Conservation (phyloP, 2,797 vertebrate species). For the Brachyalestes nurse region DNA sequence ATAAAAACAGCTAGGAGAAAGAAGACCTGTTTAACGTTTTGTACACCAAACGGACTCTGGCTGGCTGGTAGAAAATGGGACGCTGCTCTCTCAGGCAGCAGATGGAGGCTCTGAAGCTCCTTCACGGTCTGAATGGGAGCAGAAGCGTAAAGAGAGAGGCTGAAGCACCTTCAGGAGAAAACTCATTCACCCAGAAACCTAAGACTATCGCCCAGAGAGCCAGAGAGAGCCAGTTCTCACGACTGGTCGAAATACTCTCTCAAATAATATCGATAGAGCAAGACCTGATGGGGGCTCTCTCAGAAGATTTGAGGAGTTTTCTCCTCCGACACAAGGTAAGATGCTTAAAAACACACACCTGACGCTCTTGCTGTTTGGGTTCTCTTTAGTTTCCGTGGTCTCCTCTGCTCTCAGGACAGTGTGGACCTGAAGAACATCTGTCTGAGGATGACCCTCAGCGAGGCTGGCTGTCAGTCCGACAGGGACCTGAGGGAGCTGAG, state of each 20-base stretch:
- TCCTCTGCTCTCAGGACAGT: constrained; percentile 40
- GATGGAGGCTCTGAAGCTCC: constrained; percentile 50
- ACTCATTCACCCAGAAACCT: neutral
- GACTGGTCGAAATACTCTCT: constrained; percentile 42
- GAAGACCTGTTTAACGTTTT: neutral
- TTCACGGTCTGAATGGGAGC: constrained; percentile 20
- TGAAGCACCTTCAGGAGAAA: neutral
- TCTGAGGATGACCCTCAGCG: constrained; percentile 45
- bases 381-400: too few relatives aligned
- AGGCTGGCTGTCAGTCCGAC: constrained; percentile 18
- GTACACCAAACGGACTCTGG: neutral
- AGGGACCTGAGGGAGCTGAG: constrained; percentile 55
- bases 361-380: neutral
- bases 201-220: constrained; percentile 45
- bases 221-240: constrained; percentile 29
- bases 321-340: constrained; percentile 53
- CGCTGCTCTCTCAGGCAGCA: constrained; percentile 36
- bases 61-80: constrained; percentile 22
- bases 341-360: neutral
- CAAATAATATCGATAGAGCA: constrained; percentile 46
- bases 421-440: constrained; percentile 61
- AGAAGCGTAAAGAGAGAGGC: neutral
- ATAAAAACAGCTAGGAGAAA: neutral
- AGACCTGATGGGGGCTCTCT: constrained; percentile 16
- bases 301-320: constrained; percentile 14